These are phyloP conservation scores for Panulirus ornatus DNA, from an alignment of 1,140 invertebrate genomes.

Conservation along the genomic window DNA sequence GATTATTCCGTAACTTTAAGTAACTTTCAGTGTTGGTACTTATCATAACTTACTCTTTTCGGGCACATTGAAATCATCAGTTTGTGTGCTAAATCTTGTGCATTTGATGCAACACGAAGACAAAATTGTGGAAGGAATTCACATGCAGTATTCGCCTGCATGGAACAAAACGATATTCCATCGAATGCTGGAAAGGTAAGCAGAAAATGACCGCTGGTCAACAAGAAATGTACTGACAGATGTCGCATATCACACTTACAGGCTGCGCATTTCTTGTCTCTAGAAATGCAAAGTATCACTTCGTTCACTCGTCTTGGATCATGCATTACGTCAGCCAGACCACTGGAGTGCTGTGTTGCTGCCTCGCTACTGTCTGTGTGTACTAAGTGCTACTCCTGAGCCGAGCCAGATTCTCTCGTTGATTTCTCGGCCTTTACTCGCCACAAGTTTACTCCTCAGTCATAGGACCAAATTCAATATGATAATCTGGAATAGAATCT, in stretches of 20 bases:
- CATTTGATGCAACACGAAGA: too few relatives aligned
- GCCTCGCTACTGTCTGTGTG: conserved; percentile 24
- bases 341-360: conserved; percentile 25
- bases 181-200: neutral
- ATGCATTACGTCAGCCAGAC: conserved; percentile 35
- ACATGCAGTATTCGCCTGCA: neutral
- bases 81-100: too few relatives aligned
- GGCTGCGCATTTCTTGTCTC: too few relatives aligned
- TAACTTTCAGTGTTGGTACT: neutral
- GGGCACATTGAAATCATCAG: neutral
- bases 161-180: neutral
- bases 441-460: conserved; percentile 37
- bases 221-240: conserved; percentile 35
- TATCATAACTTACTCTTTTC: neutral
- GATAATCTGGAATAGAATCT: too few relatives aligned
- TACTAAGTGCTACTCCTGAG: conserved; percentile 28
- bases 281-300: conserved; percentile 9
- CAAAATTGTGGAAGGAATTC: too few relatives aligned
- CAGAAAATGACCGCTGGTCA: neutral
- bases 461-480: conserved; percentile 5
- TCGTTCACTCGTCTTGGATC: conserved; percentile 1
- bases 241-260: too few relatives aligned
- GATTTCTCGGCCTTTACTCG: conserved; percentile 45
- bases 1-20: neutral
- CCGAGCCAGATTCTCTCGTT: conserved; percentile 48